phyloP scores from a whole-genome alignment of 2,797 vertebrate genomes.

The Phalanger gymnotis region DNA sequence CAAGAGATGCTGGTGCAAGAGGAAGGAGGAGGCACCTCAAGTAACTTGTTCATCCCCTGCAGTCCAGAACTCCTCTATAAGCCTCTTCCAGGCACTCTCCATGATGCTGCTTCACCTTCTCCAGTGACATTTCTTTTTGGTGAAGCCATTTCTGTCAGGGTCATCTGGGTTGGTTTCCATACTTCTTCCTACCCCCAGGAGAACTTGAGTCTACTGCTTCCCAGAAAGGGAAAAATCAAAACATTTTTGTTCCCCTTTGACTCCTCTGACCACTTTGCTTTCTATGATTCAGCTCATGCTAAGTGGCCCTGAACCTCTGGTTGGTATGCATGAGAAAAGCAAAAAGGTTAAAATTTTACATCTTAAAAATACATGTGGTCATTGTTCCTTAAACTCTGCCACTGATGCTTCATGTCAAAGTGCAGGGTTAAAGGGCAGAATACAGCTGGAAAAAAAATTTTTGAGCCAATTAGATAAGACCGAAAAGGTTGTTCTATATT shows the following conservation, averaged over 20 bases:
- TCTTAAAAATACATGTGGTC: neutral
- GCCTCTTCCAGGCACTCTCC: neutral
- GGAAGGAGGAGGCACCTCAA: neutral
- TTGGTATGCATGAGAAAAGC: neutral
- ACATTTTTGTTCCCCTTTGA: neutral
- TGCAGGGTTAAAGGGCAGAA: neutral
- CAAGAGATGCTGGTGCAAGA: neutral
- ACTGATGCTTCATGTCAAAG: neutral
- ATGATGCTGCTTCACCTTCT: neutral
- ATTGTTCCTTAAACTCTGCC: neutral
- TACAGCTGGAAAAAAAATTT: neutral
- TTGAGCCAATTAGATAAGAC: neutral
- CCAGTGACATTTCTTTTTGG: neutral
- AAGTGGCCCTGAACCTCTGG: neutral
- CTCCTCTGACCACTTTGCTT: neutral
- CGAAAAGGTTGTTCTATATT: neutral
- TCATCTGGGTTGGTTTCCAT: neutral
- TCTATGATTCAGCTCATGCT: neutral
- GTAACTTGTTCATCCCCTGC: neutral
- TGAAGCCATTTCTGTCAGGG: neutral
- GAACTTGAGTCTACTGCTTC: neutral
- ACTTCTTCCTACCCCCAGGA: neutral
- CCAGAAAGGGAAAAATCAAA: neutral
- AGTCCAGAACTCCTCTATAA: neutral
- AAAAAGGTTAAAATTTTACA: neutral